These are phyloP conservation scores for Odontophorus gujanensis DNA, from an alignment of 2,113 vertebrate species.

Conservation along the genomic window DNA sequence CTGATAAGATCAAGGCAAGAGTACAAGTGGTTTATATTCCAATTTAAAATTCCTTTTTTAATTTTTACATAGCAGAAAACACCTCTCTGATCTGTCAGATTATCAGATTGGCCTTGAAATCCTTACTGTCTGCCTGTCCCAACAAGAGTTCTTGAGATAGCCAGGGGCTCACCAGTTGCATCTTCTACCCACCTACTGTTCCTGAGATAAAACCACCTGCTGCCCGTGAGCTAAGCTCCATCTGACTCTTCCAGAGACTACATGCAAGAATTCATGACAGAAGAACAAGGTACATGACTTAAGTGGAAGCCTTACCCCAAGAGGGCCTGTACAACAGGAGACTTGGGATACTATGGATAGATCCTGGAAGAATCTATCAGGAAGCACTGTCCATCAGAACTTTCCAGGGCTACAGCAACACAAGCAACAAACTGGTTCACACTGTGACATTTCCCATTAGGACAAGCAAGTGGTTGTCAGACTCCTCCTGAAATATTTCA, in stretches of 20 bases:
- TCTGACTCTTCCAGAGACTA: neutral
- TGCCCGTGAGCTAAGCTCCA: neutral
- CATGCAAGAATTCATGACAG: neutral
- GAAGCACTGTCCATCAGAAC: neutral
- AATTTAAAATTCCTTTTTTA: conserved; percentile 44
- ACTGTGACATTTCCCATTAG: neutral
- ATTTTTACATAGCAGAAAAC: conserved; percentile 56
- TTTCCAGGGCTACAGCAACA: neutral
- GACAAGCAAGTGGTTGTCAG: neutral
- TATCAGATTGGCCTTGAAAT: conserved; percentile 58
- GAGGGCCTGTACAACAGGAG: neutral
- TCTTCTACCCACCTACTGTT: neutral
- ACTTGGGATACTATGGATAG: neutral
- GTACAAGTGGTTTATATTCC: conserved; percentile 4
- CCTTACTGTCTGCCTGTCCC: conserved; percentile 19
- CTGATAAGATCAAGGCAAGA: conserved; percentile 55
- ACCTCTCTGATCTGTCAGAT: conserved; percentile 14
- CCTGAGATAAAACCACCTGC: neutral
- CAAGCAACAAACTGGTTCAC: neutral
- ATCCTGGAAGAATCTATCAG: neutral
- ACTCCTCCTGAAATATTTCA: neutral
- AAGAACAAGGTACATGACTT: neutral
- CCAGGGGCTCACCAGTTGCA: neutral
- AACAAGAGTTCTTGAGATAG: conserved; percentile 10
- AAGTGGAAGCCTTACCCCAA: neutral